Conservation (phyloP, 2,113 vertebrate genomes). For the Psophia crepitans region DNA sequence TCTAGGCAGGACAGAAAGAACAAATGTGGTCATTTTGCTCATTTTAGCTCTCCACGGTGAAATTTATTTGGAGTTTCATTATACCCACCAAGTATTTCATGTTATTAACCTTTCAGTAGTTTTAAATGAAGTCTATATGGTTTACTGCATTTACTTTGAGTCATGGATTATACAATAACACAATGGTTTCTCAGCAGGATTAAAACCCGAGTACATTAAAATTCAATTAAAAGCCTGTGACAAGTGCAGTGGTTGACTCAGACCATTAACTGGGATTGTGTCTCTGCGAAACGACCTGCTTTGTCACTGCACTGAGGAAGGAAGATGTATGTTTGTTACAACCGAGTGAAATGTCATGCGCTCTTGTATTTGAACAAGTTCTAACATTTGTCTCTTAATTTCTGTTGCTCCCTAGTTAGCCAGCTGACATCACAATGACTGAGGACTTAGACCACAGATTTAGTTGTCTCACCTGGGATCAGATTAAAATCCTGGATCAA, state of each 20-base stretch:
- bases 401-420: slow-evolving; percentile 42
- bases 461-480: slow-evolving; percentile 88
- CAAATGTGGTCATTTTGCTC: background rate
- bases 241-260: slow-evolving; percentile 42
- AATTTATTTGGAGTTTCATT: slow-evolving; percentile 15
- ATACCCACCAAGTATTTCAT: background rate
- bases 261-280: background rate
- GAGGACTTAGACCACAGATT: slow-evolving; percentile 85
- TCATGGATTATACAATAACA: background rate
- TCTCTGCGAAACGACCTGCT: background rate
- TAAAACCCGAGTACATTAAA: slow-evolving; percentile 28
- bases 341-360: background rate
- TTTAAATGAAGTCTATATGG: background rate
- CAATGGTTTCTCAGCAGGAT: slow-evolving; percentile 19
- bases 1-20: background rate
- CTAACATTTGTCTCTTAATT: slow-evolving; percentile 13
- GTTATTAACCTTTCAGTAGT: background rate
- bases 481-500: slow-evolving; percentile 84
- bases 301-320: background rate
- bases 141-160: slow-evolving; percentile 36
- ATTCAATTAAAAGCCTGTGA: slow-evolving; percentile 50
- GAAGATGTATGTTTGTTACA: background rate
- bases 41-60: background rate
- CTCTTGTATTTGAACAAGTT: background rate
- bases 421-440: slow-evolving; percentile 80